These are phyloP conservation scores for Tenthredo livida DNA, from an alignment of 2,888 invertebrate species.

Conservation along the genomic window DNA sequence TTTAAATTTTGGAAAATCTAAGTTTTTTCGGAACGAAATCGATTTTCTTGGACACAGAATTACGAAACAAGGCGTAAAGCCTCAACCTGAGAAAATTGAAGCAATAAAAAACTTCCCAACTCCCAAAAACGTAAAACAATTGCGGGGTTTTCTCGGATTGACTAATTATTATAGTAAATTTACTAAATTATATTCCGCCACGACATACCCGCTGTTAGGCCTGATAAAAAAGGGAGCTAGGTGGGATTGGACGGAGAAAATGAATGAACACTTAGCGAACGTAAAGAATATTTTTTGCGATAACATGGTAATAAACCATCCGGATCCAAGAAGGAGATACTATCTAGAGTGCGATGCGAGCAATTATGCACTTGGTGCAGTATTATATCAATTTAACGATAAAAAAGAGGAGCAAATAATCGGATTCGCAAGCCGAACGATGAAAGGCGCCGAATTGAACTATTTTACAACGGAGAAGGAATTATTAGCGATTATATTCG, in stretches of 20 bases:
- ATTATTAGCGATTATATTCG: constrained; percentile 35
- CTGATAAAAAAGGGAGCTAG: neutral
- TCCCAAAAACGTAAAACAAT: constrained; percentile 53
- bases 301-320: neutral
- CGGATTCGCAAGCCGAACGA: constrained; percentile 24
- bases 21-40: constrained; percentile 30
- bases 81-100: constrained; percentile 53
- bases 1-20: constrained; percentile 28
- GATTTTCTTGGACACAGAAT: constrained; percentile 48
- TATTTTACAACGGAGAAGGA: constrained; percentile 57
- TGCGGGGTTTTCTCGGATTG: constrained; percentile 50
- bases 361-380: neutral
- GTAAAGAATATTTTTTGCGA: constrained; percentile 8
- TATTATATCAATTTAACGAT: neutral
- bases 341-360: constrained; percentile 36
- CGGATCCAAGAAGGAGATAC: neutral
- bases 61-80: constrained; percentile 35
- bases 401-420: neutral
- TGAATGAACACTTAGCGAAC: neutral
- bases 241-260: neutral
- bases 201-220: neutral
- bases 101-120: constrained; percentile 32
- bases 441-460: constrained; percentile 53
- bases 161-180: constrained; percentile 55
- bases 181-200: neutral